phyloP scores from a whole-genome alignment of 1,140 invertebrate genomes.

The Drosophila mauritiana region DNA sequence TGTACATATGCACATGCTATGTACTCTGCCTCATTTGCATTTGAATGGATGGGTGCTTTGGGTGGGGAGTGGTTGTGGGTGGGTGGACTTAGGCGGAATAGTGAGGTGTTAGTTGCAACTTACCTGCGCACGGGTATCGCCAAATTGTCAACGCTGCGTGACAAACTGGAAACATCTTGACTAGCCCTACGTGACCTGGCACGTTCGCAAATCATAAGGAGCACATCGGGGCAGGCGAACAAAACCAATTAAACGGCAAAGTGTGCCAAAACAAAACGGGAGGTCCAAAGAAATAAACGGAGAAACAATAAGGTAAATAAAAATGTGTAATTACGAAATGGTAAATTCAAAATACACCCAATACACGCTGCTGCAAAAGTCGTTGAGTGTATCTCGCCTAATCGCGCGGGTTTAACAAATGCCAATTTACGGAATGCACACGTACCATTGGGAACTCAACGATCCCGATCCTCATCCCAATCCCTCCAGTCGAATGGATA shows the following conservation, averaged over 20 bases:
- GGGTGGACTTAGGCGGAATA: slow-evolving; percentile 17
- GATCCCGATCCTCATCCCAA: neutral
- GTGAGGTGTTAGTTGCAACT: slow-evolving; percentile 68
- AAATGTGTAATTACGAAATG: slow-evolving; percentile 18
- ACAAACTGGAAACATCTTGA: slow-evolving; percentile 89
- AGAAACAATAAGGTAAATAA: slow-evolving; percentile 40
- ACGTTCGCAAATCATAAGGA: slow-evolving; percentile 79
- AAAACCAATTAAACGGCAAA: slow-evolving; percentile 58
- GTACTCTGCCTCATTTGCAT: slow-evolving; percentile 23
- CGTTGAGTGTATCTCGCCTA: slow-evolving; percentile 23
- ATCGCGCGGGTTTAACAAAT: slow-evolving; percentile 33
- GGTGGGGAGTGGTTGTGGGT: neutral
- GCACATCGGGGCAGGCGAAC: slow-evolving; percentile 76
- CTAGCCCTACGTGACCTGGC: slow-evolving; percentile 91
- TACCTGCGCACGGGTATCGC: slow-evolving; percentile 83
- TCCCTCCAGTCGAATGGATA: slow-evolving; percentile 2
- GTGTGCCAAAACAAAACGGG: slow-evolving; percentile 66
- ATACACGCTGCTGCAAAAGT: neutral
- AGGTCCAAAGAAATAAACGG: slow-evolving; percentile 40
- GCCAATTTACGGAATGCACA: slow-evolving; percentile 50
- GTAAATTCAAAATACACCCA: slow-evolving; percentile 10
- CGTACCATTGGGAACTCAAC: slow-evolving; percentile 25
- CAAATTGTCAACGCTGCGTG: slow-evolving; percentile 87
- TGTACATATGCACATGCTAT: neutral
- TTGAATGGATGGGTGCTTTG: slow-evolving; percentile 12